Evolutionary conservation across 2,797 vertebrate species (phyloP), one percentile per base, ranked within the genome.

Genomic region (Hirundo rustica): DNA sequence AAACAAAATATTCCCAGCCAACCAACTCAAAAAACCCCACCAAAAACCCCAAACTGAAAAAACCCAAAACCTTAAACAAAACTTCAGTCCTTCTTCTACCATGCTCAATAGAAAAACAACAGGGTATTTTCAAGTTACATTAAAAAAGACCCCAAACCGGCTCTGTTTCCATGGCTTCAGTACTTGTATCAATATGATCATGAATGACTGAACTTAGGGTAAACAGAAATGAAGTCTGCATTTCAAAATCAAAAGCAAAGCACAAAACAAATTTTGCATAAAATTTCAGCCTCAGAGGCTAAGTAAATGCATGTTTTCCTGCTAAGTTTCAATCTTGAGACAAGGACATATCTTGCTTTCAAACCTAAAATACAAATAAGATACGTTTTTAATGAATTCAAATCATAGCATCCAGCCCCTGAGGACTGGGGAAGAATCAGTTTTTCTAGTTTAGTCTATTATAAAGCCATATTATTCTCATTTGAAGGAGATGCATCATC

Each of bases 321-420:
- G 38, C 89, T 91, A 96, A 92, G 36, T 72, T 91, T 80, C 3
- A 0, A 92, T 81, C 80, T 85, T 3, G 53, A 87, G 81, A 90
- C 85, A 97, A 96, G 64, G 80, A 27, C 68, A 73, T 16, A 68
- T 73, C 70, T 96, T 92, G 80, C 45, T 95, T 96, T 90, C 75
- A 92, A 50, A 94, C 84, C 93, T 92, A 85, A 89, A 89, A 48
- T 84, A 84, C 53, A 95, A 81, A 93, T 71, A 76, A 95, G 94
- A 91, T 71, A 62, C 73, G 65, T 95, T 96, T 85, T 77, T 93
- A 92, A 96, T 95, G 67, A 78, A 94, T 97, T 97, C 67, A 88
- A 88, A 85, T 82, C 29, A 84, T 91, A 95, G 91, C 85, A 93
- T 95, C 45, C 48, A 81, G 71, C 74, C 72, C 95, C 88, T 76